phyloP scores from a whole-genome alignment of 2,113 vertebrate genomes.

The Lutjanus erythropterus region DNA sequence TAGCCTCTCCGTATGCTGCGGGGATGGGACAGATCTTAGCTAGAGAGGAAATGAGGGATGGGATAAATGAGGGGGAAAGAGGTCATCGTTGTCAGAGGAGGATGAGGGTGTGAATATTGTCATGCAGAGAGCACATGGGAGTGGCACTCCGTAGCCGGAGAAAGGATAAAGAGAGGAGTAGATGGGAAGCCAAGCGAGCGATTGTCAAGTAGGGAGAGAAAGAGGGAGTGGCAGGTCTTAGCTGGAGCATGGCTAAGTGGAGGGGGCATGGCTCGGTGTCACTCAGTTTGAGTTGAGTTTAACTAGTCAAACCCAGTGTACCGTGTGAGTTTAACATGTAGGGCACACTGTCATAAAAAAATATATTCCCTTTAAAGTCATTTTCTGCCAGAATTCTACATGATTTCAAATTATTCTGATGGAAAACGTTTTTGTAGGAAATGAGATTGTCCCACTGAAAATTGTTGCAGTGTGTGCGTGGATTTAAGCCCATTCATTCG shows the following conservation, averaged over 20 bases:
- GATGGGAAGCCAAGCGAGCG: slow-evolving; percentile 52
- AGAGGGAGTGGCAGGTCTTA: slow-evolving; percentile 68
- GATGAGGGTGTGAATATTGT: slow-evolving; percentile 70
- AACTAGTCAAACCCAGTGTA: slow-evolving; percentile 55
- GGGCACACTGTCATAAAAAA: slow-evolving; percentile 20
- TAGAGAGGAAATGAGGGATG: slow-evolving; percentile 60
- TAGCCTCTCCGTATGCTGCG: slow-evolving; percentile 52
- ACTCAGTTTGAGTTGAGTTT: slow-evolving; percentile 62
- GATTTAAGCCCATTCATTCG: neutral
- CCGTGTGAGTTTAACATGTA: slow-evolving; percentile 26
- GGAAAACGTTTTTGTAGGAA: neutral
- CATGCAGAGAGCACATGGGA: slow-evolving; percentile 61
- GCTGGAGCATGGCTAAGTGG: slow-evolving; percentile 66
- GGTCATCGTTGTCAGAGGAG: slow-evolving; percentile 74
- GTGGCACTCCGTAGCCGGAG: slow-evolving; percentile 47
- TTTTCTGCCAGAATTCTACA: neutral
- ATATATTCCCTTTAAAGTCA: neutral
- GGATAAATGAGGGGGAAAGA: slow-evolving; percentile 74
- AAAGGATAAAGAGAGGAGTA: slow-evolving; percentile 53
- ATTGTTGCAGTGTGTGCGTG: neutral
- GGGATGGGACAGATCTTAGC: slow-evolving; percentile 61
- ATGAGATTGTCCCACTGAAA: neutral
- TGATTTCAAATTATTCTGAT: neutral
- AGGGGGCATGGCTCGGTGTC: slow-evolving; percentile 65
- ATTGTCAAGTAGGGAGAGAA: slow-evolving; percentile 54